phyloP scores from a whole-genome alignment of 35 echinoderm and acorn worm species.

The Ophiothrix spiculata region DNA sequence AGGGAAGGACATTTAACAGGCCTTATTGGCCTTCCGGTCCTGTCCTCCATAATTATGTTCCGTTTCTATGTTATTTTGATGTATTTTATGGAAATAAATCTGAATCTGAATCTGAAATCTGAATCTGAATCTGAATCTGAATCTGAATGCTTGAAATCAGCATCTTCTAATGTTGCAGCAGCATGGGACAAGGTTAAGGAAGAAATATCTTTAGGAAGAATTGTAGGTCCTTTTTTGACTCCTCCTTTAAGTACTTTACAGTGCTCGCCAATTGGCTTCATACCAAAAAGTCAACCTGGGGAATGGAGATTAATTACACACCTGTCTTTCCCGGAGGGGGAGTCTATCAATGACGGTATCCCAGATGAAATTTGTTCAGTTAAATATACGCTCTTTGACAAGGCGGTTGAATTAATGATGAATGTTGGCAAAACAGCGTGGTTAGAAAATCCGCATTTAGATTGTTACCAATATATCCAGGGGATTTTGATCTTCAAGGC shows the following conservation, averaged over 20 bases:
- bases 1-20: too few relatives aligned
- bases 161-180: neutral
- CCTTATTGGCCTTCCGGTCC: too few relatives aligned
- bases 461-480: constrained; percentile 17
- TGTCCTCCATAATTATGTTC: too few relatives aligned
- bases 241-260: constrained; percentile 26
- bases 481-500: constrained; percentile 39
- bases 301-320: constrained; percentile 40
- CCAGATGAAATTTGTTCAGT: constrained; percentile 7
- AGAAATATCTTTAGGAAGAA: constrained; percentile 22
- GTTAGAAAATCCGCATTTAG: constrained; percentile 44
- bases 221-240: constrained; percentile 15
- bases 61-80: too few relatives aligned
- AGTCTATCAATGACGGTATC: constrained; percentile 36
- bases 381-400: constrained; percentile 18
- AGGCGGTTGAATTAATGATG: constrained; percentile 1
- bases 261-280: constrained; percentile 38
- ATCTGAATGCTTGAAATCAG: neutral
- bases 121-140: neutral
- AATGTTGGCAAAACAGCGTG: neutral
- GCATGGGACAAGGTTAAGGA: neutral
- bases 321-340: constrained; percentile 16
- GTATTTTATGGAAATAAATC: too few relatives aligned
- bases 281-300: constrained; percentile 19
- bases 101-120: too few relatives aligned